These are phyloP conservation scores for Phasia obesa DNA, from an alignment of 2,888 invertebrate species.

Conservation along the genomic window DNA sequence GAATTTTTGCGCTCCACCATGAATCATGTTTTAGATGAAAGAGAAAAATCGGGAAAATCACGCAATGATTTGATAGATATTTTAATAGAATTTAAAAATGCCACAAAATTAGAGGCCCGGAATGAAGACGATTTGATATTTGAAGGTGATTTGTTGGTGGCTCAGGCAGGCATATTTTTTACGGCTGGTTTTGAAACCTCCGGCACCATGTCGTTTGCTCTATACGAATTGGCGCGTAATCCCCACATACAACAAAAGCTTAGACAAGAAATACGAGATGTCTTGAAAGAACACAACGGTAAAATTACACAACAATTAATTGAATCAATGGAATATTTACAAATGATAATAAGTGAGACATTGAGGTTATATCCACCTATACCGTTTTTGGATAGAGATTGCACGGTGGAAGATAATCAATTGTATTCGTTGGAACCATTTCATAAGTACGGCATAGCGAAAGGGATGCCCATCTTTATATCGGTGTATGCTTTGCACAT, in stretches of 20 bases:
- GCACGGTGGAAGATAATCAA: conserved; percentile 73
- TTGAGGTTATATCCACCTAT: conserved; percentile 81
- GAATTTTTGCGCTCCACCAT: conserved; percentile 82
- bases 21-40: conserved; percentile 81
- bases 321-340: conserved; percentile 82
- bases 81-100: conserved; percentile 82
- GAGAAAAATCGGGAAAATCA: conserved; percentile 80
- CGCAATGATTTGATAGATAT: conserved; percentile 83
- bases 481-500: conserved; percentile 80
- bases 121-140: conserved; percentile 75
- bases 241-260: conserved; percentile 81
- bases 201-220: conserved; percentile 82
- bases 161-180: conserved; percentile 82
- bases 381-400: conserved; percentile 81
- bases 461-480: conserved; percentile 80
- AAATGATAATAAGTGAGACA: conserved; percentile 81
- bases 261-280: conserved; percentile 81
- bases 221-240: conserved; percentile 82
- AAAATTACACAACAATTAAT: conserved; percentile 81
- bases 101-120: conserved; percentile 76
- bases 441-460: conserved; percentile 76
- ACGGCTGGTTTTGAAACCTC: conserved; percentile 82
- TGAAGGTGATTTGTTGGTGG: conserved; percentile 80
- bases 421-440: conserved; percentile 77
- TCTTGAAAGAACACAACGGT: conserved; percentile 78